phyloP scores from a whole-genome alignment of 2,113 vertebrate species.

The Oryzias javanicus region DNA sequence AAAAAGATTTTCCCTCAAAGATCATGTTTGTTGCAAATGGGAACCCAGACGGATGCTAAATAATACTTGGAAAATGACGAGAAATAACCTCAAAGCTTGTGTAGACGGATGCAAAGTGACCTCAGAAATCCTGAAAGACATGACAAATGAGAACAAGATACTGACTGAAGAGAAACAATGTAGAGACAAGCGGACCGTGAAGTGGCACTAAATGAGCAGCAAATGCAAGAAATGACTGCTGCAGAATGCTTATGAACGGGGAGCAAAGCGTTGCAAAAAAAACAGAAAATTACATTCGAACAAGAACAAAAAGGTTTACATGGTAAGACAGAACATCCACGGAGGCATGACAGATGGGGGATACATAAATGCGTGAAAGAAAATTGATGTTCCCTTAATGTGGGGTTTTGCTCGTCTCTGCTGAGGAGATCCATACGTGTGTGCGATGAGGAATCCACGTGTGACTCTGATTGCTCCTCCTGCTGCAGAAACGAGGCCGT shows the following conservation, averaged over 20 bases:
- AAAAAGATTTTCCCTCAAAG: too few species aligned
- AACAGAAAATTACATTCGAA: not conserved
- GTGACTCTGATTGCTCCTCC: constrained; percentile 21
- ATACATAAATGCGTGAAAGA: not conserved
- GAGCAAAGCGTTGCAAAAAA: not conserved
- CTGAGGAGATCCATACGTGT: not conserved
- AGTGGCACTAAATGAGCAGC: not conserved
- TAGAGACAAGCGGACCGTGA: not conserved
- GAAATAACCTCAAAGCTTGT: not conserved
- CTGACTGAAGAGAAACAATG: too few species aligned
- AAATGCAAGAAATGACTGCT: not conserved
- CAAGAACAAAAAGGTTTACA: not conserved
- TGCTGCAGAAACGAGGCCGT: not conserved
- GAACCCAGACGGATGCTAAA: too few species aligned
- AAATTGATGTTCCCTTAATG: not conserved
- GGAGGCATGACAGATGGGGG: not conserved
- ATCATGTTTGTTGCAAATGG: too few species aligned
- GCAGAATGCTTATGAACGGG: not conserved
- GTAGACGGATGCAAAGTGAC: not conserved
- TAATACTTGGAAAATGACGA: not conserved
- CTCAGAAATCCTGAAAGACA: not conserved
- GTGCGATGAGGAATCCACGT: not conserved
- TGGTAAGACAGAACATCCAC: not conserved
- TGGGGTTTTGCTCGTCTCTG: not conserved
- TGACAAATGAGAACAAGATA: not conserved